Evolutionary conservation across 2,797 vertebrate genomes (phyloP), one percentile per base, ranked within the genome.

Genomic region (Mus minutoides): DNA sequence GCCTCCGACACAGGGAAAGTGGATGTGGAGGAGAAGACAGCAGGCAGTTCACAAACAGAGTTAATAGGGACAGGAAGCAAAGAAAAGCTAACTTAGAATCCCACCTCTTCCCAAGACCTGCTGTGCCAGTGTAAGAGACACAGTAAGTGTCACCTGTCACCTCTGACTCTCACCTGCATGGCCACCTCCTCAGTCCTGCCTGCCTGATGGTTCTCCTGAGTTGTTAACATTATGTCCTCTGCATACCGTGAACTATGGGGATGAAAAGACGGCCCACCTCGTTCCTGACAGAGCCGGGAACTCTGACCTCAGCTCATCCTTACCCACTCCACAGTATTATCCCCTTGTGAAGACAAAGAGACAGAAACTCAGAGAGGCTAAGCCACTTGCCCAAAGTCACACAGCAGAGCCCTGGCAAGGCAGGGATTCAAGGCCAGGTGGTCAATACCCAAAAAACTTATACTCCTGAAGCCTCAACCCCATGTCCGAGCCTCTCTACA

Each of bases 311-410:
- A 13, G 6, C 19, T 19, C 69, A 37, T 11, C 37, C n/a, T 60
- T 56, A 2, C 58, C 62, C 31, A 21, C 78, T 46, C 24, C 9
- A 80, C 6, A 62, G 71, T 24, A 0, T 49, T 29, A 37, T 43
- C 31, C 75, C 77, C 79, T n/a, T 13, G 26, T 1, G 71, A 43
- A 79, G n/a, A 73, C 17, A 34, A 83, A 31, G 75, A 79, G 49
- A 86, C 9, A 17, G 94, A 78, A 26, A 37, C 77, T 77, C 92
- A 94, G 78, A 95, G 86, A 96, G 60, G 46, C 76, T 21, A 78
- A 76, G 87, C 3, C 40, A 40, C 69, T 56, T 22, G 29, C n/a
- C 82, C 56, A 67, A 58, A 84, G 86, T 79, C 96, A 92, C 92
- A 43, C 17, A 56, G 34, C 21, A 29, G 26, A 73, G 80, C 16